Percentiles rank a stretch among this genome's conserved stretches.
These are phyloP conservation scores for Ditylenchus weischeri DNA, from an alignment of 2,888 invertebrate species.

Conservation along the genomic window DNA sequence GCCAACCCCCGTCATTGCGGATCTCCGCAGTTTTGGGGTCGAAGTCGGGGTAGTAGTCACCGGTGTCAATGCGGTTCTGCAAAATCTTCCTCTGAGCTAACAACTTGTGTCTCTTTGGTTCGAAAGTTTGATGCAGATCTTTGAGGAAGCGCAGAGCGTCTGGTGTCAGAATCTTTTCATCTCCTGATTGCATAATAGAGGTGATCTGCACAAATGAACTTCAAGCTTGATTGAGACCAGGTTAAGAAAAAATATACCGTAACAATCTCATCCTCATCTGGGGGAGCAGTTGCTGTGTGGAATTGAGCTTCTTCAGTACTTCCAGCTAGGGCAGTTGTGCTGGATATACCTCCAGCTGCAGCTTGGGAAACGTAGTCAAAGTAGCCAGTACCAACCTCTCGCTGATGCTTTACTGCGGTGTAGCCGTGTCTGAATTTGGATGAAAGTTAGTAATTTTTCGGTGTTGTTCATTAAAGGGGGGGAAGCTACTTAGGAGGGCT, in stretches of 20 bases:
- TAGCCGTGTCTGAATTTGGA: conserved; percentile 46
- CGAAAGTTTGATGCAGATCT: conserved; percentile 63
- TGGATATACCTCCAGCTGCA: conserved; percentile 49
- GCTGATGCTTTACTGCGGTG: conserved; percentile 61
- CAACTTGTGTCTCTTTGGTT: conserved; percentile 57
- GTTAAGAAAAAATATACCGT: conserved; percentile 27
- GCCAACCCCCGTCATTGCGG: conserved; percentile 65
- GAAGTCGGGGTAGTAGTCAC: conserved; percentile 59
- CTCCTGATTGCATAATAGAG: conserved; percentile 58
- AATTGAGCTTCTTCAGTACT: conserved; percentile 60
- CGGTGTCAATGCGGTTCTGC: conserved; percentile 51
- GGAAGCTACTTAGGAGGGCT: too few species aligned
- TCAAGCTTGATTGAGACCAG: not conserved
- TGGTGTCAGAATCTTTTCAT: conserved; percentile 65
- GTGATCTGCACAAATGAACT: conserved; percentile 42
- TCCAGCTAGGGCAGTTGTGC: conserved; percentile 54
- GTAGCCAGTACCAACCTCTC: conserved; percentile 61
- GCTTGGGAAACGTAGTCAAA: conserved; percentile 59
- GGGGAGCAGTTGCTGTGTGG: conserved; percentile 47
- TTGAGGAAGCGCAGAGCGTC: conserved; percentile 66
- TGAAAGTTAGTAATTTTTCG: not conserved
- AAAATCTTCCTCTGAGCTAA: conserved; percentile 45
- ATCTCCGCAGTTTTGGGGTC: conserved; percentile 64
- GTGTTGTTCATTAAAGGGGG: too few species aligned
- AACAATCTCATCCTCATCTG: conserved; percentile 57